Percentiles rank a stretch among this genome's conserved stretches.
Conservation (phyloP, 1,140 invertebrate species). For the Nasonia vitripennis region DNA sequence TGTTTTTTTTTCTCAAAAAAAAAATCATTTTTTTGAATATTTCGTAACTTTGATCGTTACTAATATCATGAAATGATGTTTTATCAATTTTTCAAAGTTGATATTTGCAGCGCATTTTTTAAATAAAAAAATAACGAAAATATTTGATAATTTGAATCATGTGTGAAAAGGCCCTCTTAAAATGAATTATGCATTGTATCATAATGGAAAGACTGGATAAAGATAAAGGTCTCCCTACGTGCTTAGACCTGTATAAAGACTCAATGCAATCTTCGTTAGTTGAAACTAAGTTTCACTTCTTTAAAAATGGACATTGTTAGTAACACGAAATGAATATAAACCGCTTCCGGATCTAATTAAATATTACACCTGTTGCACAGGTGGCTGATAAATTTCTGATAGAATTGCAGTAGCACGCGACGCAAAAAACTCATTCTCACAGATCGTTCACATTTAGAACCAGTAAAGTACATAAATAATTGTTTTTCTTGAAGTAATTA, state of each 20-base stretch:
- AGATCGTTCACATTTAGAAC: slow-evolving; percentile 28
- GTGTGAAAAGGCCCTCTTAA: slow-evolving; percentile 10
- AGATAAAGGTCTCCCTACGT: slow-evolving; percentile 27
- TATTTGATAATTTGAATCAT: not conserved
- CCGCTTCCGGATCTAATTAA: slow-evolving; percentile 6
- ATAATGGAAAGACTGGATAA: slow-evolving; percentile 45
- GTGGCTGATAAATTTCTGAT: not conserved
- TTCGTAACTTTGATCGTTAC: not conserved
- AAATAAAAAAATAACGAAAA: slow-evolving; percentile 2
- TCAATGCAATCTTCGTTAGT: slow-evolving; percentile 21
- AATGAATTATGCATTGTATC: slow-evolving; percentile 15
- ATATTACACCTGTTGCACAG: slow-evolving; percentile 38
- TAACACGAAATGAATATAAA: slow-evolving; percentile 38
- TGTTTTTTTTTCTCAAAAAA: not conserved
- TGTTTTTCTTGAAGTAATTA: slow-evolving; percentile 4
- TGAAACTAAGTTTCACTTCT: slow-evolving; percentile 1
- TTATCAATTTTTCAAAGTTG: slow-evolving; percentile 23
- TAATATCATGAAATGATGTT: not conserved
- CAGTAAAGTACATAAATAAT: slow-evolving; percentile 11
- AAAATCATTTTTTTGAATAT: not conserved
- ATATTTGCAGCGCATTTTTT: not conserved
- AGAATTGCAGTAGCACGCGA: not conserved
- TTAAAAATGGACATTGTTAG: slow-evolving; percentile 4
- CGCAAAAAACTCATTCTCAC: not conserved
- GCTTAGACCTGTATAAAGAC: slow-evolving; percentile 1